These are phyloP conservation scores for Bombus superbus DNA, from an alignment of 1,140 invertebrate genomes.

Conservation along the genomic window DNA sequence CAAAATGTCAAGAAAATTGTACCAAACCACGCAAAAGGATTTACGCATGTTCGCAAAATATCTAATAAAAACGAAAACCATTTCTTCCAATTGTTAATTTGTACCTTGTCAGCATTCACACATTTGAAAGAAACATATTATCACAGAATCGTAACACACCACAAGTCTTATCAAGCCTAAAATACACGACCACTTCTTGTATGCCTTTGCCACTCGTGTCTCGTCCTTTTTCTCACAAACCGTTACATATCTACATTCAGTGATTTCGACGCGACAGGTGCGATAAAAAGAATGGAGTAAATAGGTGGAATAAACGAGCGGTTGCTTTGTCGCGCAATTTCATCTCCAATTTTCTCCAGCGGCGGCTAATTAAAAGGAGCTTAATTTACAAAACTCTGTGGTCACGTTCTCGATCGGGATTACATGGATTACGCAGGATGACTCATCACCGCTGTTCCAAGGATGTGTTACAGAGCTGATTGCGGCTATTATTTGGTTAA, in stretches of 20 bases:
- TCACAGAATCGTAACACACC: too few relatives aligned
- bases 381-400: slow-evolving; percentile 12
- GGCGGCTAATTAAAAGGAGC: not conserved
- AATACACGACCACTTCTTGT: too few relatives aligned
- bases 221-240: too few relatives aligned
- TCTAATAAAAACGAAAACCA: too few relatives aligned
- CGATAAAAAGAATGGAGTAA: not conserved
- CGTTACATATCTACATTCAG: not conserved
- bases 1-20: too few relatives aligned
- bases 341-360: not conserved
- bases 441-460: slow-evolving; percentile 27
- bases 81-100: too few relatives aligned
- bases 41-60: too few relatives aligned
- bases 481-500: slow-evolving; percentile 62
- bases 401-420: slow-evolving; percentile 7
- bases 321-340: not conserved
- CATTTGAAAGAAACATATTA: too few relatives aligned
- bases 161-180: too few relatives aligned
- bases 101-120: too few relatives aligned
- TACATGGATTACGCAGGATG: slow-evolving; percentile 23
- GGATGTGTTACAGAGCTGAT: slow-evolving; percentile 62
- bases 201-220: too few relatives aligned
- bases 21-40: too few relatives aligned
- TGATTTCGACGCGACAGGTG: not conserved
- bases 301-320: not conserved